Conservation (phyloP, 64 coral and sea anemone genomes). For the Actinia tenebrosa region DNA sequence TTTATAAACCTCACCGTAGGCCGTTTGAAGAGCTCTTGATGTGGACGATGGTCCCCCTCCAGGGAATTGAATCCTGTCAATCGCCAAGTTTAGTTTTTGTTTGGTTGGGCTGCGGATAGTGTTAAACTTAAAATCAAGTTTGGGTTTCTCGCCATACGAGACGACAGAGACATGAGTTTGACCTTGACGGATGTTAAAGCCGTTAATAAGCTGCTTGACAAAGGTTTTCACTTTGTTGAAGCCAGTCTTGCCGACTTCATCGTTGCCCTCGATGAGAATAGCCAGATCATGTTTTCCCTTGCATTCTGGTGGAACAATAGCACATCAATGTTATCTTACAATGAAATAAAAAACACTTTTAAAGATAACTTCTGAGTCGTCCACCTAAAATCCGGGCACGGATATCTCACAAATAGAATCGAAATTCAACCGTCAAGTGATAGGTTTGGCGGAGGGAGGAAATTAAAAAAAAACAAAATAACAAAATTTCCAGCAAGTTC, state of each 20-base stretch:
- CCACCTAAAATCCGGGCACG: too few relatives aligned
- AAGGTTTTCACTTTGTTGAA: conserved; percentile 41
- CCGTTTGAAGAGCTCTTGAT: neutral
- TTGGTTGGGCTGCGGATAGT: conserved; percentile 10
- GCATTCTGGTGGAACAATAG: conserved; percentile 1
- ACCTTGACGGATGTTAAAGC: conserved; percentile 1
- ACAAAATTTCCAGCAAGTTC: too few relatives aligned
- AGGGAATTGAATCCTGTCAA: neutral
- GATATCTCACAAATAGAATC: too few relatives aligned
- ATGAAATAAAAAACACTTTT: too few relatives aligned
- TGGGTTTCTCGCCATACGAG: conserved; percentile 21
- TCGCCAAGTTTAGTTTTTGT: neutral
- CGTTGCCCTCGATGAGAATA: conserved; percentile 27
- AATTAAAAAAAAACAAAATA: too few relatives aligned
- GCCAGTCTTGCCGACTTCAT: neutral
- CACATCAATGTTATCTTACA: neutral
- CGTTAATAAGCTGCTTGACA: conserved; percentile 33
- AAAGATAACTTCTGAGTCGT: too few relatives aligned
- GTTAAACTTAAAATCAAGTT: conserved; percentile 8
- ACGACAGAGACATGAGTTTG: conserved; percentile 34
- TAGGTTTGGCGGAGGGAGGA: too few relatives aligned
- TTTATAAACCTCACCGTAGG: conserved; percentile 12
- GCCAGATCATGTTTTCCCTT: conserved; percentile 21
- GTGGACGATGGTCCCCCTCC: neutral
- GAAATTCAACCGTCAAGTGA: too few relatives aligned